Conservation (phyloP, 1,140 invertebrate species). For the Ostrea edulis region DNA sequence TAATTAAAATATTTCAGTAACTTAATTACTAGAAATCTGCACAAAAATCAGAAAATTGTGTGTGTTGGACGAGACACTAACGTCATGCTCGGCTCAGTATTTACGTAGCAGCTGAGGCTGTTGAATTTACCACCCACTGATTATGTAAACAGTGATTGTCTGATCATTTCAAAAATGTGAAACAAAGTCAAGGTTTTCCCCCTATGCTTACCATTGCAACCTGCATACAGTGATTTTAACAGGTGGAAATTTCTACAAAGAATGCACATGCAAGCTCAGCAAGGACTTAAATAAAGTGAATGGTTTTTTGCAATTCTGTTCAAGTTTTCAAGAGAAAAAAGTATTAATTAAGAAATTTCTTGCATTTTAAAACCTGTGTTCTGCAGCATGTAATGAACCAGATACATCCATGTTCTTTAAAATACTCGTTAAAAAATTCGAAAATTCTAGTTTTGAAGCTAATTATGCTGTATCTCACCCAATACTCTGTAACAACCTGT, state of each 20-base stretch:
- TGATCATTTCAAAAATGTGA: constrained; percentile 39
- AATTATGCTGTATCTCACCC: neutral
- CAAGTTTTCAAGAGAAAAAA: constrained; percentile 13
- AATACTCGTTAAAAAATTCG: neutral
- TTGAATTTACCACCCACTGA: constrained; percentile 38
- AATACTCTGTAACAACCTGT: neutral
- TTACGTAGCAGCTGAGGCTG: neutral
- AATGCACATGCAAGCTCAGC: constrained; percentile 8
- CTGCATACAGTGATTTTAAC: constrained; percentile 10
- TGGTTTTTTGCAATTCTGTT: constrained; percentile 11
- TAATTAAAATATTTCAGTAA: no score
- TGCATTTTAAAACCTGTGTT: neutral
- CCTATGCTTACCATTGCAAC: neutral
- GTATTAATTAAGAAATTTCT: constrained; percentile 34
- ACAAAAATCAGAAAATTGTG: neutral
- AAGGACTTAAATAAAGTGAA: neutral
- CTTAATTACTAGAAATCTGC: no score
- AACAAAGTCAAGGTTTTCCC: constrained; percentile 15
- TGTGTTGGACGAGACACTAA: neutral
- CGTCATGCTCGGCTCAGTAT: neutral
- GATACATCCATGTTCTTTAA: neutral
- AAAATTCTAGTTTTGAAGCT: neutral
- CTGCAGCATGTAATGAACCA: neutral
- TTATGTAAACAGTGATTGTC: constrained; percentile 34
- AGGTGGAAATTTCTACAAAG: neutral